Base-by-base conservation (phyloP, 1,140 invertebrate species). In the Atta colombica region DNA sequence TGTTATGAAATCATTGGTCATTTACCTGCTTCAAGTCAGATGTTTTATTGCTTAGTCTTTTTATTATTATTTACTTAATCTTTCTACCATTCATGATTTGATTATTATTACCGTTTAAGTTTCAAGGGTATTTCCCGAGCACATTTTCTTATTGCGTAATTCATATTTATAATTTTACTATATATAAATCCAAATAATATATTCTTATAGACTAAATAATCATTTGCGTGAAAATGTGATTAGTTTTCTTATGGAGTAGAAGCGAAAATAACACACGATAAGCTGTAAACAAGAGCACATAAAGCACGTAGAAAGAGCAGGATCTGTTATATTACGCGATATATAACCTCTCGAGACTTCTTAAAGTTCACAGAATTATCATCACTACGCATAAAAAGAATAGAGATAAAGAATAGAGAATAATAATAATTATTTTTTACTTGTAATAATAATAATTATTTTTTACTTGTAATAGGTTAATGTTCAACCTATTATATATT, bases 121-220 rank as follows among this genome's bases (percentile, higher is more conserved):
- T 16, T 10, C n/a, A 7, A 61, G n/a, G 4, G 12, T 49, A 16
- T 31, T 28, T 28, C 6, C 25, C 6, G 7, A 5, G 7, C 2
- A 35, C 18, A 25, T 51, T 35, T 49, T 66, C 12, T 49, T 21
- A 12, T 77, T 66, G 63, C 14, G 14, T 31, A 69, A 80, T 53
- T 39, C 0, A 5, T 28, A 49, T 66, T 2, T 18, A 49, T n/a
- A 51, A 8, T 68, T 66, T 53, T 1, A 4, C 14, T 16, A 8
- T 6, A 25, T 25, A n/a, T 12, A n/a, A 80, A 35, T 81, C 4
- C 25, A 69, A 35, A 63, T 61, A 61, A 61, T 21, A 28, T 69
- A 74, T 84, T 84, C 80, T 84, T 18, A 45, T 61, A 49, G 28
- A 84, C 28, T 74, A 61, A 49, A 21, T 28, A 49, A 1, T 49